Base-by-base conservation (phyloP, 1,140 invertebrate genomes). In the Geopemphigus sp. region DNA sequence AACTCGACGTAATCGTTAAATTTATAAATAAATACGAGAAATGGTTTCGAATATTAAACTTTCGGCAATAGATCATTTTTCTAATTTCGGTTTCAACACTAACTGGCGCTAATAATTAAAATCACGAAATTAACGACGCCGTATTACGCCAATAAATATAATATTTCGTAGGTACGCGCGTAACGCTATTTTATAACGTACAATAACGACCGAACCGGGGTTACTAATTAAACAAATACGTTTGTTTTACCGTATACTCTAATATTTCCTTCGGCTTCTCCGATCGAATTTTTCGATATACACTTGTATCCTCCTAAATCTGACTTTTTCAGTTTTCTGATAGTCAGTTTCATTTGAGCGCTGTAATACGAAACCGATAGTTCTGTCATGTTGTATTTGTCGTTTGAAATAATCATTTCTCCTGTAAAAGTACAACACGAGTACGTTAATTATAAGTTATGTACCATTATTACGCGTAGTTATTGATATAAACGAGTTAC, bases 241-340 rank as follows among this genome's bases (percentile, higher is more conserved):
- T 47, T 70, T 11, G 26, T 29, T 50, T 90, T 87, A 96, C 95
- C 93, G 84, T 95, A 95, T 59, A 97, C 88, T 82, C 93, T 89
- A 84, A 97, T 95, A 82, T 91, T 92, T 63, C 93, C 93, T 84
- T 94, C 93, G 19, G 94, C 94, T 82, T 92, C 93, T 3, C 95
- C 95, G 80, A 96, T 92, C 50, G 92, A 93, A 86, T 97, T 97
- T 85, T 95, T 94, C 22, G 94, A 95, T 81, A 95, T 94, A 86
- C 95, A 97, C 84, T 93, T 95, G 87, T 96, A 97, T 15, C 92
- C 91, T 3, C 94, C 94, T 83, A 94, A 91, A 86, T 97, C 95
- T 53, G 88, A 88, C 68, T 89, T 87, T 76, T 93, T 90, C 53
- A 96, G 88, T 80, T 91, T 89, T 61, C 89, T 87, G 53, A 97